Evolutionary conservation across 2,888 invertebrate species (phyloP).

Genomic region (Erynnis tages): DNA sequence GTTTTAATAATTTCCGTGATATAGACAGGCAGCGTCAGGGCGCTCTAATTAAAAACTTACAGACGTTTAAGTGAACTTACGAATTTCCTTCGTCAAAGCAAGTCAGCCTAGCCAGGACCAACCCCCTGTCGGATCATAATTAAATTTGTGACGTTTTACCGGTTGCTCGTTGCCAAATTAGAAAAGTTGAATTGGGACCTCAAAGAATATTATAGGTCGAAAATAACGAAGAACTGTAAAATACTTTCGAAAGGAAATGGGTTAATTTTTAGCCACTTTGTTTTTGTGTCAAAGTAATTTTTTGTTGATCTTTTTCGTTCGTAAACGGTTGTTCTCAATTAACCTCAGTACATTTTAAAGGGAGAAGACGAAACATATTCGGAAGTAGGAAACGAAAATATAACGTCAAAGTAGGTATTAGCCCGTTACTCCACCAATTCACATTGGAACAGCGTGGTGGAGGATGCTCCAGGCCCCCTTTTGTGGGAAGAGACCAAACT

Average conservation of each 20-base stretch:
- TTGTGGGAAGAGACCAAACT: too few species aligned
- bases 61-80: constrained; percentile 21
- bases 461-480: too few species aligned
- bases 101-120: constrained; percentile 29
- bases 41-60: constrained; percentile 26
- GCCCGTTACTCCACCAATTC: too few species aligned
- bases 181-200: constrained; percentile 46
- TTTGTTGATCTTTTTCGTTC: too few species aligned
- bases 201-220: constrained; percentile 35
- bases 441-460: too few species aligned
- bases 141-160: constrained; percentile 48
- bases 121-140: constrained; percentile 43
- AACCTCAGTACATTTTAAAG: too few species aligned
- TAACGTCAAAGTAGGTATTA: too few species aligned
- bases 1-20: constrained; percentile 1
- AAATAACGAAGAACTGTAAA: constrained; percentile 36
- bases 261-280: not conserved
- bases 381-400: too few species aligned
- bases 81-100: constrained; percentile 22
- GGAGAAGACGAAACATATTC: too few species aligned
- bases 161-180: constrained; percentile 45
- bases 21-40: constrained; percentile 14
- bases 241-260: not conserved
- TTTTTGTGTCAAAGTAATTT: too few species aligned
- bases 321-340: too few species aligned